These are phyloP conservation scores for Mastomys coucha DNA, from an alignment of 2,113 vertebrate genomes.

Conservation along the genomic window DNA sequence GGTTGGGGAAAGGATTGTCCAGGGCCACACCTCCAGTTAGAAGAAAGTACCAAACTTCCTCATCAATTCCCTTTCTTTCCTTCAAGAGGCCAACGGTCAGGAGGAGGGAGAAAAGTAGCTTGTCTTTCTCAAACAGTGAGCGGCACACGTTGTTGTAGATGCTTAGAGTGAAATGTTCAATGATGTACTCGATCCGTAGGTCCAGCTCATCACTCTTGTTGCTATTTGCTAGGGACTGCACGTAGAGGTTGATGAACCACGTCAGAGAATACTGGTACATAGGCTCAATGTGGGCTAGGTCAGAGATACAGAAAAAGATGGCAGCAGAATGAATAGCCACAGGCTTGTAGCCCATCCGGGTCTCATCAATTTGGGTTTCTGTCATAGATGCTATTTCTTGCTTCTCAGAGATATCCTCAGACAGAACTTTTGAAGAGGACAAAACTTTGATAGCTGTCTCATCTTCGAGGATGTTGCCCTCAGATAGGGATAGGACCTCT, in stretches of 20 bases:
- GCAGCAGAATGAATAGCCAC: conserved; percentile 94
- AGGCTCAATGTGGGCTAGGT: conserved; percentile 95
- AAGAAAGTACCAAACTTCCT: conserved; percentile 93
- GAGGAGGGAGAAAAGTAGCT: conserved; percentile 95
- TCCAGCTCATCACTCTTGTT: conserved; percentile 87
- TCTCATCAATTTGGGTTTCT: conserved; percentile 93
- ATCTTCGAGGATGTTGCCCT: conserved; percentile 96
- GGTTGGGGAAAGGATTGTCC: conserved; percentile 93
- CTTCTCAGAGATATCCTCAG: conserved; percentile 94
- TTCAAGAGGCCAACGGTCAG: conserved; percentile 94
- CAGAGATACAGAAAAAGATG: conserved; percentile 96
- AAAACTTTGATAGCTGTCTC: conserved; percentile 93
- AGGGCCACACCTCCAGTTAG: conserved; percentile 94
- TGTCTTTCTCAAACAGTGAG: conserved; percentile 97
- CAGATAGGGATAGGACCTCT: conserved; percentile 91
- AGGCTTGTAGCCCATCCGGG: conserved; percentile 94
- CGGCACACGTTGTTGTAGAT: conserved; percentile 95
- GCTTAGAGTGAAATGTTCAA: conserved; percentile 91
- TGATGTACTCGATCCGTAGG: conserved; percentile 90
- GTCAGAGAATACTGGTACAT: conserved; percentile 97
- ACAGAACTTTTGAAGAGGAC: conserved; percentile 94
- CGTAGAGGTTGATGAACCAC: conserved; percentile 95
- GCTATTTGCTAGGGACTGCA: conserved; percentile 91
- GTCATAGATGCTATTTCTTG: conserved; percentile 93
- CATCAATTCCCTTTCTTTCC: conserved; percentile 87